Evolutionary conservation across 1,140 invertebrate species (phyloP).

Genomic region (Chionoecetes opilio): DNA sequence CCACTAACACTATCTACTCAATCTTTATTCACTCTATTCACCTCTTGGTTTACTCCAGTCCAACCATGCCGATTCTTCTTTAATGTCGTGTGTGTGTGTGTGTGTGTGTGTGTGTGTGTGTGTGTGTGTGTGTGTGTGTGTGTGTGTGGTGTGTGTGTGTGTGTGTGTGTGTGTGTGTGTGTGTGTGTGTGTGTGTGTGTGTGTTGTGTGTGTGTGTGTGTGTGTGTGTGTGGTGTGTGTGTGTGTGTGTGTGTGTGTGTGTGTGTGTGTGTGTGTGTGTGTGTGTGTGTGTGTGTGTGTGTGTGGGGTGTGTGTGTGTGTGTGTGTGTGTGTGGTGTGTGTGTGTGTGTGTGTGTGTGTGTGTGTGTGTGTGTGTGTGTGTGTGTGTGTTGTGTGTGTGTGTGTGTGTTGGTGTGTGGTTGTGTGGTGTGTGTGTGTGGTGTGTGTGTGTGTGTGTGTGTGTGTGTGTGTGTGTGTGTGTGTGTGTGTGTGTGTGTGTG

Average conservation of each 20-base stretch:
- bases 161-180: too few species aligned
- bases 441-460: slow-evolving; percentile 25
- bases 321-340: too few species aligned
- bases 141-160: neutral
- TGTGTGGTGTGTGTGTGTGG: too few species aligned
- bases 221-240: too few species aligned
- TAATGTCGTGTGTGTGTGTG: neutral
- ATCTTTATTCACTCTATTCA: neutral
- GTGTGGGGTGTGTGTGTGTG: too few species aligned
- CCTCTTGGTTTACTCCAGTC: neutral
- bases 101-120: slow-evolving; percentile 27
- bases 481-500: slow-evolving; percentile 18
- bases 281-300: too few species aligned
- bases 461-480: slow-evolving; percentile 13
- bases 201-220: too few species aligned
- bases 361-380: slow-evolving; percentile 27
- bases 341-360: neutral
- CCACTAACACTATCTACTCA: neutral
- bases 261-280: too few species aligned
- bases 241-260: too few species aligned
- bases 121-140: slow-evolving; percentile 27
- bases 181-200: too few species aligned
- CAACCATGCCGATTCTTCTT: neutral
- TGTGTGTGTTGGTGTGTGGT: slow-evolving; percentile 3
- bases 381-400: neutral